Evolutionary conservation across 2,888 invertebrate genomes (phyloP).

Genomic region (Lepidocyrtoides sp.): DNA sequence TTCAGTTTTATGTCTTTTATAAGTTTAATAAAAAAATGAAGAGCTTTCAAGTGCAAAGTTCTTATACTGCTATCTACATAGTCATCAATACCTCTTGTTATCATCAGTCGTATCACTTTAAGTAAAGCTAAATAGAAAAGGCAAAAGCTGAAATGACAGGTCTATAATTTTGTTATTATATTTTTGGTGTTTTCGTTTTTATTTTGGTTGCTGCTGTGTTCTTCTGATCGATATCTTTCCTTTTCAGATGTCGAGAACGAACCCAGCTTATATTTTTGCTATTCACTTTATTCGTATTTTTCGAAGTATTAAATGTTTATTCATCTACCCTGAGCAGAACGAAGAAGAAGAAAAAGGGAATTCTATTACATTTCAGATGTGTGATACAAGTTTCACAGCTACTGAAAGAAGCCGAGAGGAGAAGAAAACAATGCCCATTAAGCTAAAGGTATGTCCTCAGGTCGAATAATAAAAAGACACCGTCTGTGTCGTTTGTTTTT

Average conservation of each 20-base stretch:
- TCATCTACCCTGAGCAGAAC: no score
- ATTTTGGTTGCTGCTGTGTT: neutral
- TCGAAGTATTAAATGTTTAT: no score
- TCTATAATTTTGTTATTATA: neutral
- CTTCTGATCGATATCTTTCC: neutral
- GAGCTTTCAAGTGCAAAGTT: neutral
- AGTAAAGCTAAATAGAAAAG: constrained; percentile 4
- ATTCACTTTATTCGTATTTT: no score
- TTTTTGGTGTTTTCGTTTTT: neutral
- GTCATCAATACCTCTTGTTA: constrained; percentile 42
- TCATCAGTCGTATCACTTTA: constrained; percentile 40
- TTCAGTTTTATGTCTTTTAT: constrained; percentile 15
- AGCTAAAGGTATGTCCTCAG: neutral
- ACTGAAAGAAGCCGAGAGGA: neutral
- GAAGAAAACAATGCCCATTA: neutral
- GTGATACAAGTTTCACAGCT: no score
- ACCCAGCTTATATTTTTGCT: no score
- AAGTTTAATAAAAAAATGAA: neutral
- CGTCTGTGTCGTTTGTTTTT: neutral
- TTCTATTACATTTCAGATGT: no score
- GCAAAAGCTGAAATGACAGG: neutral
- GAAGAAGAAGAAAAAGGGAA: no score
- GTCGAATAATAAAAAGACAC: neutral
- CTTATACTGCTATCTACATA: neutral
- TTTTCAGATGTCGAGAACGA: no score